Conservation (phyloP, 2,797 vertebrate genomes). For the Carcharodon carcharias region DNA sequence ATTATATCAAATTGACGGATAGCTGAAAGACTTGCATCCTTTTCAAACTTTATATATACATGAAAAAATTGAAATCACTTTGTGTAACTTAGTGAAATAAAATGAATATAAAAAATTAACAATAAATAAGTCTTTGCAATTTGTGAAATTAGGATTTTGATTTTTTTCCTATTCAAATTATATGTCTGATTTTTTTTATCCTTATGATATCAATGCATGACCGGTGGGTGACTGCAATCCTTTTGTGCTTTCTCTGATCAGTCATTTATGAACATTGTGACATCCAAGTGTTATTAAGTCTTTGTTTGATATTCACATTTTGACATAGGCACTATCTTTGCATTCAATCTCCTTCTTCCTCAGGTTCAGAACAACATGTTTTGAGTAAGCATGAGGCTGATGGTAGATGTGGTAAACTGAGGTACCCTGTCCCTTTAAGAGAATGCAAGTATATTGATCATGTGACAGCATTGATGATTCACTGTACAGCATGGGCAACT, state of each 20-base stretch:
- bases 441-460: no score
- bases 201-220: background rate
- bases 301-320: background rate
- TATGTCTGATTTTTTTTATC: background rate
- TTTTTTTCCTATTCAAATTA: background rate
- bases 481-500: no score
- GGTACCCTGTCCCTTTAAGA: no score
- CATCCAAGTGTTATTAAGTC: background rate
- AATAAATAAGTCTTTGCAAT: background rate
- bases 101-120: background rate
- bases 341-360: background rate
- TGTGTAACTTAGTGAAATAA: background rate
- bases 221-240: background rate
- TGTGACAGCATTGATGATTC: no score
- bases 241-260: background rate
- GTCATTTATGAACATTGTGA: background rate
- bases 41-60: background rate
- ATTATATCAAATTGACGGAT: background rate
- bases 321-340: background rate
- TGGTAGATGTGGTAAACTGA: background rate
- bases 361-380: background rate
- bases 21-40: background rate
- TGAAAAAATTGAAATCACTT: background rate
- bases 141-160: background rate
- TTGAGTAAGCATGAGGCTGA: background rate